Conservation (phyloP, 2,113 vertebrate species). For the Scolopax mira region DNA sequence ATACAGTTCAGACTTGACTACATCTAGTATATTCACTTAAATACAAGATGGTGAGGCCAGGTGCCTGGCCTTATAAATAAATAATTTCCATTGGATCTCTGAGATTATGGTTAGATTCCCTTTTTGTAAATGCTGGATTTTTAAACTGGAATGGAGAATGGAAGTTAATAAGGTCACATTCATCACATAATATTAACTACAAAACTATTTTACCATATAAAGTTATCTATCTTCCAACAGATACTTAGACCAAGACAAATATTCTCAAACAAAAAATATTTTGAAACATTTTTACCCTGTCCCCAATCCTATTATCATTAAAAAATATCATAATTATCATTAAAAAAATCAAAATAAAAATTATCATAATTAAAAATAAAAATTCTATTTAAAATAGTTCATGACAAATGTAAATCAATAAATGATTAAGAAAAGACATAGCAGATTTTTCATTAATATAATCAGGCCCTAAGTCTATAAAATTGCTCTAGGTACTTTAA, state of each 20-base stretch:
- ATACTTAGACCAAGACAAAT: not conserved
- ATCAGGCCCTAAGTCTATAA: not conserved
- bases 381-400: not conserved
- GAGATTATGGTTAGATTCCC: not conserved
- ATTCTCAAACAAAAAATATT: not conserved
- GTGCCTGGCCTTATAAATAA: not conserved
- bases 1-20: not conserved
- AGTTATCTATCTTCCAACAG: not conserved
- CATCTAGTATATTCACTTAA: not conserved
- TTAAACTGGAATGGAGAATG: not conserved
- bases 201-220: not conserved
- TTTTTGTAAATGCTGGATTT: not conserved
- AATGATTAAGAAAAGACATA: not conserved
- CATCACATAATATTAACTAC: not conserved
- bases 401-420: not conserved
- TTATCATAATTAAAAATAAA: too few species aligned
- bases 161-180: not conserved
- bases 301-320: fast-evolving
- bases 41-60: not conserved
- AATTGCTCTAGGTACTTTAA: not conserved
- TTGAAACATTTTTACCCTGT: not conserved
- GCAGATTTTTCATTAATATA: not conserved
- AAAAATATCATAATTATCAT: too few species aligned
- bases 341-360: too few species aligned
- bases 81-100: not conserved